Base-by-base conservation (phyloP, 2,113 vertebrate species). In the Sapajus apella region DNA sequence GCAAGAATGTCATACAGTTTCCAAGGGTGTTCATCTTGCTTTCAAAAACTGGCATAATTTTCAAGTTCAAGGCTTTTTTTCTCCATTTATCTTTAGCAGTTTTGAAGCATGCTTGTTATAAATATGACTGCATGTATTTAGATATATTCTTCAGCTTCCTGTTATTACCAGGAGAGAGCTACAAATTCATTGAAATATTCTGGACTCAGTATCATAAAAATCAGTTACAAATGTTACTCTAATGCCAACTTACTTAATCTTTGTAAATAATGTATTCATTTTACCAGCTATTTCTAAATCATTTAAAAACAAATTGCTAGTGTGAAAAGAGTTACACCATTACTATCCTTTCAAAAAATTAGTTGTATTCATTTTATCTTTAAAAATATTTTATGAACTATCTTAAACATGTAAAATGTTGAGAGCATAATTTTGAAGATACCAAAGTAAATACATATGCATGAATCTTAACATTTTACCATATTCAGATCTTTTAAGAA, bases 191-290 rank as follows among this genome's bases (percentile, higher is more conserved):
- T 97, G 97, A 97, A 98, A 81, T 96, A 98, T 93, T 37, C 76
- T 95, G 77, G 72, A 95, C 61, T 98, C 83, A 93, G 96, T 98
- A 96, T 95, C 97, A 79, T 96, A 47, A 97, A 98, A 97, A 97
- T 94, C 96, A 95, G 55, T 93, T 96, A 73, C 82, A 97, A 98
- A 97, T 98, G 90, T 97, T 97, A 86, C 80, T 92, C 72, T 97
- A 98, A 97, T 97, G 94, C 87, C 97, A 93, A 95, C 89, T 98
- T 97, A 98, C 83, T 98, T 98, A 97, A 97, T 98, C 97, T 98
- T 98, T 97, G 98, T 98, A 97, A 98, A 98, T 98, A 98, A 98
- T 99, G 97, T 98, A 98, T 98, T 97, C 94, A 97, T 98, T 98
- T 97, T 97, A 97, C 83, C 77, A 98, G 84, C 93, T 94, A 98